Evolutionary conservation across 2,888 invertebrate species (phyloP).

Genomic region (Germaria angustata): DNA sequence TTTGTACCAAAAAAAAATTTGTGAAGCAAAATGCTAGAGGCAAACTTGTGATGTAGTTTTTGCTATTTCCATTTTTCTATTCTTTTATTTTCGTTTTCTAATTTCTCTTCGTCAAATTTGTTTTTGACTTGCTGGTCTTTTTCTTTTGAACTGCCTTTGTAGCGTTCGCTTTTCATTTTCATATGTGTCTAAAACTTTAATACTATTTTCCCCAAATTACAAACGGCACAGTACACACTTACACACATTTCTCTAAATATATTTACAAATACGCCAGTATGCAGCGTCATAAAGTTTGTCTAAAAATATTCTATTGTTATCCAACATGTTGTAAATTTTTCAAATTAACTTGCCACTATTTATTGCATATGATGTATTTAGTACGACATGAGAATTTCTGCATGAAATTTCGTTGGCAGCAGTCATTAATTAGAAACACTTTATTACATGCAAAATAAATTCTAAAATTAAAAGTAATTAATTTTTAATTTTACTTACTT

Average conservation of each 20-base stretch:
- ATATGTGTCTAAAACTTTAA: slow-evolving; percentile 45
- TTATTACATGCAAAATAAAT: not conserved
- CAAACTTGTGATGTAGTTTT: slow-evolving; percentile 41
- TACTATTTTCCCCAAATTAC: slow-evolving; percentile 18
- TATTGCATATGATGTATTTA: slow-evolving; percentile 37
- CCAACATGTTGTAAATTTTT: slow-evolving; percentile 50
- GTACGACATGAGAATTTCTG: slow-evolving; percentile 6
- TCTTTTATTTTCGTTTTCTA: slow-evolving; percentile 50
- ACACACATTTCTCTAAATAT: not conserved
- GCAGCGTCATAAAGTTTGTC: slow-evolving; percentile 41
- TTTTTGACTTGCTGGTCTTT: slow-evolving; percentile 46
- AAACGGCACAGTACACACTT: not conserved
- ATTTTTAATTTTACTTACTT: not conserved
- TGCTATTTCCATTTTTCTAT: not conserved
- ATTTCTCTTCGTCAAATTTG: slow-evolving; percentile 62
- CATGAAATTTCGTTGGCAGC: not conserved
- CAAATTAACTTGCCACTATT: slow-evolving; percentile 54
- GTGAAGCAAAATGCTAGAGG: slow-evolving; percentile 56
- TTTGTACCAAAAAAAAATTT: slow-evolving; percentile 41
- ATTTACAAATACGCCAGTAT: not conserved
- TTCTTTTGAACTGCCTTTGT: slow-evolving; percentile 19
- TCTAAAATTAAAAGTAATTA: not conserved
- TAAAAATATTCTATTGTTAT: slow-evolving; percentile 44
- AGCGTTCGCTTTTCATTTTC: slow-evolving; percentile 17
- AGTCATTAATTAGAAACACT: slow-evolving; percentile 19